phyloP scores from a whole-genome alignment of 2,888 invertebrate species.

The Archaeoteleia sp. region DNA sequence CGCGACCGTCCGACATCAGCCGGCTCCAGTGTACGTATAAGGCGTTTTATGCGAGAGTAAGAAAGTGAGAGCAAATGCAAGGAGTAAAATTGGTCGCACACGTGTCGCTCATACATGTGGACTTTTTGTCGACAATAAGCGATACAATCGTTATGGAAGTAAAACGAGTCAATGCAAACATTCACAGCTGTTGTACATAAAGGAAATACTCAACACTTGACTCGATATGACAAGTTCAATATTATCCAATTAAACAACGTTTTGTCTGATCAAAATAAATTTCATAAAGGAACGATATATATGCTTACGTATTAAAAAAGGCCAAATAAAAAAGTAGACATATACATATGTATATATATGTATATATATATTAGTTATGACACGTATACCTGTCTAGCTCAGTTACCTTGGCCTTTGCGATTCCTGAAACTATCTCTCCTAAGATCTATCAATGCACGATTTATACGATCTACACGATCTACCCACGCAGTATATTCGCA shows the following conservation, averaged over 20 bases:
- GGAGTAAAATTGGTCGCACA: slow-evolving; percentile 41
- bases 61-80: slow-evolving; percentile 62
- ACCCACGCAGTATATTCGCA: slow-evolving; percentile 31
- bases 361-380: too few relatives aligned
- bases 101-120: slow-evolving; percentile 23
- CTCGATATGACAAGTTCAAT: background rate
- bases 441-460: slow-evolving; percentile 59
- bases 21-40: slow-evolving; percentile 3
- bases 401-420: slow-evolving; percentile 61
- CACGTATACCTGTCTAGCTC: too few relatives aligned
- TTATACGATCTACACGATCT: slow-evolving; percentile 43
- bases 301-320: too few relatives aligned
- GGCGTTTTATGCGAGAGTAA: slow-evolving; percentile 55
- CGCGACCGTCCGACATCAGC: slow-evolving; percentile 10
- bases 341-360: too few relatives aligned
- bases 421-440: slow-evolving; percentile 59
- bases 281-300: too few relatives aligned
- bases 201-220: slow-evolving; percentile 10
- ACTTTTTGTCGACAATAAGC: slow-evolving; percentile 22
- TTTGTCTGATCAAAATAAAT: background rate
- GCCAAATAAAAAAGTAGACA: too few relatives aligned
- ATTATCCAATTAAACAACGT: background rate
- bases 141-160: slow-evolving; percentile 20
- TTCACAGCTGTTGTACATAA: slow-evolving; percentile 17
- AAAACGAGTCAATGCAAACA: slow-evolving; percentile 29